Conservation (phyloP, 2,797 vertebrate species). For the Taenioides sp. region DNA sequence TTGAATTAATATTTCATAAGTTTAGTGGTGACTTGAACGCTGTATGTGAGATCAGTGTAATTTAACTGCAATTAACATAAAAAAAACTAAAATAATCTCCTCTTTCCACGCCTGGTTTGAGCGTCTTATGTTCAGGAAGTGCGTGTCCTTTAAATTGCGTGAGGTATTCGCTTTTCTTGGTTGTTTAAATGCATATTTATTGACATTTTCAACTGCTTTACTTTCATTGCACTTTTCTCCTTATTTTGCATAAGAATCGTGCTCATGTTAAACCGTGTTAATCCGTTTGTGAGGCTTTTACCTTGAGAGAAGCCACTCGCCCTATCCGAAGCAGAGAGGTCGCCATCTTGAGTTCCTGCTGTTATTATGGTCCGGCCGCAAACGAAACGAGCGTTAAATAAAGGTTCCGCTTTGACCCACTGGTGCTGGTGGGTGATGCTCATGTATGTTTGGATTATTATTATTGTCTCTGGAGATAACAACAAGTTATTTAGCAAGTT, state of each 20-base stretch:
- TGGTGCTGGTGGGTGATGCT: not conserved
- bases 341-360: slow-evolving; percentile 68
- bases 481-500: not conserved
- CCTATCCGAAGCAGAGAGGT: slow-evolving; percentile 69
- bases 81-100: not conserved
- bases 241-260: fast-evolving
- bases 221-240: fast-evolving
- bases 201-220: fast-evolving
- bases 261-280: not conserved
- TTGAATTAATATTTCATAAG: not conserved
- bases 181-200: not conserved
- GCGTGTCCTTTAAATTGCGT: not conserved
- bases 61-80: not conserved
- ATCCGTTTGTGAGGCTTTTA: slow-evolving; percentile 37
- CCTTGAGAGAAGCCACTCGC: slow-evolving; percentile 72
- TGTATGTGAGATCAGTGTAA: not conserved
- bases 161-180: not conserved
- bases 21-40: not conserved
- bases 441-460: not conserved
- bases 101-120: not conserved
- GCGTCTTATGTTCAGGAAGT: not conserved
- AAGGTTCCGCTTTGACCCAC: not conserved
- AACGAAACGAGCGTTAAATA: slow-evolving; percentile 45
- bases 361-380: slow-evolving; percentile 56
- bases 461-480: not conserved